Evolutionary conservation across 2,797 vertebrate genomes (phyloP), one percentile per base, ranked within the genome.

Genomic region (Adrianichthys oophorus): DNA sequence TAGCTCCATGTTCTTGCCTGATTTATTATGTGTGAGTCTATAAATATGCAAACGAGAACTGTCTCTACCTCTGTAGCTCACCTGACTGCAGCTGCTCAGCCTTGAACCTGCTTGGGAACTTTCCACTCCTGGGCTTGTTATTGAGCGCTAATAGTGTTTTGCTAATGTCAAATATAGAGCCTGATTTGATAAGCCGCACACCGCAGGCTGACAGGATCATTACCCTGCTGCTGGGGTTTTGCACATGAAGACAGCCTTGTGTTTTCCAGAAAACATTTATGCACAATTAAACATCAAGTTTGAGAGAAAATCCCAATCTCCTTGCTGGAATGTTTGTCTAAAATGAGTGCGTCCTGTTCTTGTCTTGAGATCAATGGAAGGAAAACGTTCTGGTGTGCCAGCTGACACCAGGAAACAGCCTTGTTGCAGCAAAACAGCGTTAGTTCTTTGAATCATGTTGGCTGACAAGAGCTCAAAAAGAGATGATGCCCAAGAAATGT

Each of bases 381-480:
- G 46, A 59, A 61, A 72, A 66, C 24, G 43, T 52, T 65, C 56
- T 71, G 58, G 66, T 43, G 24, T 45, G 52, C 14, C 64, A 63
- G 44, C 59, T 50, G 59, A 26, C 74, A 74, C 59, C 49, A 70
- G 56, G 52, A 65, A 80, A 68, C 37, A 55, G 68, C 69, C 70
- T 67, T 65, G 59, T 70, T 78, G 57, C 64, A 74, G 53, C 47
- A 42, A 65, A 74, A 72, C 54, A 61, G 59, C 59, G 64, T 52
- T 44, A 19, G 51, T 29, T 37, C 29, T 52, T 56, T 53, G 59
- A 72, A 26, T 19, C 19, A 2, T 19, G 26, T 6, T 10, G 10
- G 32, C 32, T 32, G 3, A 12, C 10, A 32, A 10, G 32, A 32
- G 10, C 32, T 12, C 1, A 32, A 32, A 32, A 32, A 56, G 24